Percentiles rank a stretch among this genome's conserved stretches.
phyloP scores from a whole-genome alignment of 1,140 invertebrate species.

The Drosophila takahashii region DNA sequence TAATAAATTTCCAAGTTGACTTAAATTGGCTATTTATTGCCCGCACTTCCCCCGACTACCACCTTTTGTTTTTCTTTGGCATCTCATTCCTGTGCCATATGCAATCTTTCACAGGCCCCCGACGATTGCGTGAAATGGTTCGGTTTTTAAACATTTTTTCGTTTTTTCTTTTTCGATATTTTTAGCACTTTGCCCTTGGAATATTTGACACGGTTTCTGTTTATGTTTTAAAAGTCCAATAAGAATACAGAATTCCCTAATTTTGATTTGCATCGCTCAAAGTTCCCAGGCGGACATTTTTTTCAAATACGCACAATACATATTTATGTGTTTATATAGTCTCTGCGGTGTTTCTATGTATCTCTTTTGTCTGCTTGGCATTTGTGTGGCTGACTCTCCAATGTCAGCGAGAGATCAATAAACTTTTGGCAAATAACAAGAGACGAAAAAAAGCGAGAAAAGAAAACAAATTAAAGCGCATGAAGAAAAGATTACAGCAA shows the following conservation, averaged over 20 bases:
- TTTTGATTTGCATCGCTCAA: background rate
- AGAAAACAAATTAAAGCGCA: conserved; percentile 78
- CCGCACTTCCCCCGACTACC: background rate
- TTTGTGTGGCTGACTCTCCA: conserved; percentile 39
- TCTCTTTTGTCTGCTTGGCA: conserved; percentile 25
- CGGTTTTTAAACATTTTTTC: conserved; percentile 29
- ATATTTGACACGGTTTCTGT: conserved; percentile 70
- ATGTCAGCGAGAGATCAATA: conserved; percentile 73
- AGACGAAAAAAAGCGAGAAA: conserved; percentile 59
- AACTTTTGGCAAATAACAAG: conserved; percentile 82
- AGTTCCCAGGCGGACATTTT: background rate
- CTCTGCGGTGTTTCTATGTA: conserved; percentile 7
- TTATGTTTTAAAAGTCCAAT: conserved; percentile 26
- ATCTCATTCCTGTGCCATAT: conserved; percentile 50
- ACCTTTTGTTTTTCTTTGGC: conserved; percentile 17
- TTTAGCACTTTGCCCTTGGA: conserved; percentile 73
- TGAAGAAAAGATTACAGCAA: conserved; percentile 72
- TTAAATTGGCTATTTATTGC: conserved; percentile 44
- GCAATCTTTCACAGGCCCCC: conserved; percentile 55
- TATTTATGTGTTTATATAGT: background rate
- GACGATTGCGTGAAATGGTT: conserved; percentile 51
- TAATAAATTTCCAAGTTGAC: conserved; percentile 60
- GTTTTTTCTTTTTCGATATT: conserved; percentile 36
- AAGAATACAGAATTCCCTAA: background rate
- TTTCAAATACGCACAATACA: background rate